A percentile compares a stretch with the other conserved stretches of the same genome.
phyloP scores from a whole-genome alignment of 1,140 invertebrate genomes.

The Drosophila serrata region DNA sequence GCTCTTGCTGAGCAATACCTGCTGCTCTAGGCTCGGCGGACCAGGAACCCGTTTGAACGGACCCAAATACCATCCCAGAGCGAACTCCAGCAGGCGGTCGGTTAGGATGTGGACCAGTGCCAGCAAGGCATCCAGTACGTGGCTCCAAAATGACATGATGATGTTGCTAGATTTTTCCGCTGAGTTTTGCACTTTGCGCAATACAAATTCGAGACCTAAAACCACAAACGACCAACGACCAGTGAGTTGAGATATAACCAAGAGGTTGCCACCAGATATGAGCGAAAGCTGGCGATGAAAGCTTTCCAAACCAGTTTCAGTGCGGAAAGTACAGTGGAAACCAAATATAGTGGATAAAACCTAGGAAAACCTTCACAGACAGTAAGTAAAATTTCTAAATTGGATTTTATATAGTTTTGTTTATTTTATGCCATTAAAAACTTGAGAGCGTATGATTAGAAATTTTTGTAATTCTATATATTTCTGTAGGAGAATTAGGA shows the following conservation, averaged over 20 bases:
- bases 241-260: slow-evolving; percentile 31
- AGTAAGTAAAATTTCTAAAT: neutral
- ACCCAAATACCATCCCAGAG: slow-evolving; percentile 72
- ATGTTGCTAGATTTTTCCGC: slow-evolving; percentile 10
- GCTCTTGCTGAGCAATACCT: slow-evolving; percentile 88
- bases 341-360: neutral
- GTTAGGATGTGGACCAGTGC: slow-evolving; percentile 64
- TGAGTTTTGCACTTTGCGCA: slow-evolving; percentile 44
- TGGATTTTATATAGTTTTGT: neutral
- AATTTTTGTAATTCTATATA: too few relatives aligned
- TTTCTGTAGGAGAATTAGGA: too few relatives aligned
- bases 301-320: slow-evolving; percentile 39
- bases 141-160: slow-evolving; percentile 50
- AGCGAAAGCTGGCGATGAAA: slow-evolving; percentile 27
- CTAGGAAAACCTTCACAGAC: too few relatives aligned
- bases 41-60: slow-evolving; percentile 83
- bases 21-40: slow-evolving; percentile 85
- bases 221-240: slow-evolving; percentile 1
- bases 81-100: slow-evolving; percentile 70
- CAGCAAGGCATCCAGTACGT: slow-evolving; percentile 55
- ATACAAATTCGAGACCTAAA: slow-evolving; percentile 19
- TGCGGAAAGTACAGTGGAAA: neutral
- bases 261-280: slow-evolving; percentile 39
- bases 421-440: neutral
- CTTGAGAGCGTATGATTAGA: neutral